Base-by-base conservation (phyloP, 2,888 invertebrate genomes). In the Synanthedon vespiformis region DNA sequence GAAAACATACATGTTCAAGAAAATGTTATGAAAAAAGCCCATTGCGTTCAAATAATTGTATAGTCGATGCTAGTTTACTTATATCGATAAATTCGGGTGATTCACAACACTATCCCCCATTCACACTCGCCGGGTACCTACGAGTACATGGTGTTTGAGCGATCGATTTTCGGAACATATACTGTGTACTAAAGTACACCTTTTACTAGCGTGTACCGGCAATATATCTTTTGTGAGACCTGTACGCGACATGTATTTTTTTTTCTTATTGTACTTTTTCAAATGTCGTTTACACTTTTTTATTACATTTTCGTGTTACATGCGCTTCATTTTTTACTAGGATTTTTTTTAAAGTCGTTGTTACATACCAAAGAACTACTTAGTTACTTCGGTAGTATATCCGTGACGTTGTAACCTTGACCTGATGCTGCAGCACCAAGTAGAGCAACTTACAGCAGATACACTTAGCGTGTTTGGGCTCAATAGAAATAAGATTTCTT, bases 151-250 rank as follows among this genome's bases (percentile, higher is more conserved):
- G 67, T 71, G 74, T 67, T 72, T 57, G 61, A 65, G 73, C 74
- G 81, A 83, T 82, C 83, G 83, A 80, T 82, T 68, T 61, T 44
- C 34, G 44, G n/a, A 13, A 13, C 44, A n/a, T 44, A 14, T 44
- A 44, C 14, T 44, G 13, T 44, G 44, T 14, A 13, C 8, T 27
- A 34, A 34, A 34, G 44, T 44, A 44, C 6, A 44, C n/a, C 10
- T 44, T 34, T n/a, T 44, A 44, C 44, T 14, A 44, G 44, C 44
- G n/a, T 44, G 44, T 44, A 44, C 13, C 8, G 4, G 44, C 14
- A 44, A 44, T 44, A 44, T 44, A 44, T 44, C 44, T 44, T 44
- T 44, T n/a, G 34, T 34, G 34, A 34, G 34, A 34, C 8, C n/a
- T 44, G 12, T 44, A 44, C 14, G 44, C 10, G 11, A 12, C 12